phyloP scores from a whole-genome alignment of 2,113 vertebrate genomes.

The Ranitomeya imitator region DNA sequence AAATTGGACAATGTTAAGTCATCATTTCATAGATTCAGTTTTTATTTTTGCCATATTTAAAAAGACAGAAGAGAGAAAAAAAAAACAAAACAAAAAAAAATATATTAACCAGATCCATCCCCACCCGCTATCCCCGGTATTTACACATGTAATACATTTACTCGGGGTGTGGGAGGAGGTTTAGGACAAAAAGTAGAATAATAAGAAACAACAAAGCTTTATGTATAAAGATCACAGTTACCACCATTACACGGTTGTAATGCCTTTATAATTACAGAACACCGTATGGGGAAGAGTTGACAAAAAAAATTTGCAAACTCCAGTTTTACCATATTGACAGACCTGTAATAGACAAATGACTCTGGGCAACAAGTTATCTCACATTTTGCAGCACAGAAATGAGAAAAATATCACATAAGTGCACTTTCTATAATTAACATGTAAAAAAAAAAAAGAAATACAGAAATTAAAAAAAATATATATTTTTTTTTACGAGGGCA shows the following conservation, averaged over 20 bases:
- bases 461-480: background rate
- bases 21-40: background rate
- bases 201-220: conserved; percentile 13
- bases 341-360: background rate
- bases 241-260: background rate
- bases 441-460: background rate
- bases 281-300: background rate
- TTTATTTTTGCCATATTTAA: conserved; percentile 21
- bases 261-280: background rate
- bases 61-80: background rate
- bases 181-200: background rate
- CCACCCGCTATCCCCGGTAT: background rate
- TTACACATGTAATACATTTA: conserved; percentile 12
- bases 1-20: background rate
- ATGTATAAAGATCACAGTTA: background rate
- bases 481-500: no score
- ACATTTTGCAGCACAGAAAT: conserved; percentile 19
- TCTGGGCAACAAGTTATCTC: background rate
- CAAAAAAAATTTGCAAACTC: background rate
- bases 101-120: background rate
- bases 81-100: background rate
- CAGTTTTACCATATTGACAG: background rate
- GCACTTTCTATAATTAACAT: conserved; percentile 13
- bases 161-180: background rate
- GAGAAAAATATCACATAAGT: conserved; percentile 7